phyloP scores from a whole-genome alignment of 2,797 vertebrate species.

The Melanotaenia boesemani region DNA sequence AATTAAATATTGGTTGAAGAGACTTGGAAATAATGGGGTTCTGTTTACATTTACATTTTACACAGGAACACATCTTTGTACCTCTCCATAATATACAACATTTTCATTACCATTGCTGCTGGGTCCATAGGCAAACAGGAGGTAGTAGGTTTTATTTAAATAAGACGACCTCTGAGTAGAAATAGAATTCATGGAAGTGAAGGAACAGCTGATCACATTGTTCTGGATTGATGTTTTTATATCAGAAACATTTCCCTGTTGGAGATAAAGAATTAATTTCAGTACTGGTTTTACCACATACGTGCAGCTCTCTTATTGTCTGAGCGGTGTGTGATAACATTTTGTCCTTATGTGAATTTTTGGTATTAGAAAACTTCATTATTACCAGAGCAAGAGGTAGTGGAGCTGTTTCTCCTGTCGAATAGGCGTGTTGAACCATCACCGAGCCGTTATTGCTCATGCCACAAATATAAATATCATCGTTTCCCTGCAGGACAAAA shows the following conservation, averaged over 20 bases:
- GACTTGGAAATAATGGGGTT: too few species aligned
- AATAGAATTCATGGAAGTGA: slow-evolving; percentile 77
- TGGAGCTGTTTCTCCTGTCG: slow-evolving; percentile 66
- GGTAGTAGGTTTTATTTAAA: slow-evolving; percentile 60
- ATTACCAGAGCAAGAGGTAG: slow-evolving; percentile 68
- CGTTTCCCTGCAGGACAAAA: slow-evolving; percentile 79
- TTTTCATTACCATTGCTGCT: slow-evolving; percentile 69
- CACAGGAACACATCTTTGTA: too few species aligned
- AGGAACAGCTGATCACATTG: slow-evolving; percentile 81
- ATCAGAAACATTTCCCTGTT: slow-evolving; percentile 76
- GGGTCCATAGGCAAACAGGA: slow-evolving; percentile 80
- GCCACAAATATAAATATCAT: slow-evolving; percentile 85
- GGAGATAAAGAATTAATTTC: neutral
- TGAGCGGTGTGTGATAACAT: neutral
- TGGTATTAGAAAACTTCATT: neutral
- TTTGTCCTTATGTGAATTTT: rapidly evolving
- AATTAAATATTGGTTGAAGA: too few species aligned
- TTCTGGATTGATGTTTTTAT: slow-evolving; percentile 56
- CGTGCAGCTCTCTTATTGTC: too few species aligned
- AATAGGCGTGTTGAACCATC: slow-evolving; percentile 74
- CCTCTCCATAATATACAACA: too few species aligned
- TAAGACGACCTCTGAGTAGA: slow-evolving; percentile 61
- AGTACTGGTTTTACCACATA: too few species aligned
- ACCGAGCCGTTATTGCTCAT: slow-evolving; percentile 40
- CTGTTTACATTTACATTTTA: too few species aligned